A percentile compares a stretch with the other conserved stretches of the same genome.
phyloP scores from a whole-genome alignment of 2,888 invertebrate species.

The Hartigia nigra region DNA sequence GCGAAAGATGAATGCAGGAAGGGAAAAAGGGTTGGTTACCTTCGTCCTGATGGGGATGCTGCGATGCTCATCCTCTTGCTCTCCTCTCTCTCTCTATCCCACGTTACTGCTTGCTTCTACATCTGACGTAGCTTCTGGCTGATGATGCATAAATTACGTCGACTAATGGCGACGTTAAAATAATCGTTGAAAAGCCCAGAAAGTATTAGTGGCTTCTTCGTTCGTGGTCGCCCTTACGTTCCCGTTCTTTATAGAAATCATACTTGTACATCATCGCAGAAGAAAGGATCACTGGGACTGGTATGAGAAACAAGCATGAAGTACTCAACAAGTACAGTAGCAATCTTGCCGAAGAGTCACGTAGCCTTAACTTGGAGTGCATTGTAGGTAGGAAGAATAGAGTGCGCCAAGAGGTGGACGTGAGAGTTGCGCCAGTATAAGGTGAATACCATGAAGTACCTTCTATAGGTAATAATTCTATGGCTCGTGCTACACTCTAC shows the following conservation, averaged over 20 bases:
- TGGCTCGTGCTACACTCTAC: neutral
- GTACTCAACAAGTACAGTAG: neutral
- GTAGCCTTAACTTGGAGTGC: neutral
- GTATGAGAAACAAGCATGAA: neutral
- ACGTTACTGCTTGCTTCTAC: neutral
- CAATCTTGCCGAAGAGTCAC: neutral
- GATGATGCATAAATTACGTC: constrained; percentile 64
- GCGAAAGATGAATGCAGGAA: constrained; percentile 57
- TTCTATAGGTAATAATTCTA: neutral
- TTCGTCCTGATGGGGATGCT: neutral
- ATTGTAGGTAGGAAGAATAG: neutral
- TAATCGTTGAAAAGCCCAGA: constrained; percentile 45
- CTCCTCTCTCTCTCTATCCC: neutral
- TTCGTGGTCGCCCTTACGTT: neutral
- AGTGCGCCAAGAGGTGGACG: neutral
- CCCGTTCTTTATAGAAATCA: neutral
- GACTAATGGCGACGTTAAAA: constrained; percentile 57
- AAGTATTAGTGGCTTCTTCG: constrained; percentile 45
- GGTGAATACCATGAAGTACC: neutral
- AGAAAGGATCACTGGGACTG: neutral
- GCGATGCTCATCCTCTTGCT: constrained; percentile 16
- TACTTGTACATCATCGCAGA: neutral
- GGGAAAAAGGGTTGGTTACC: constrained; percentile 51
- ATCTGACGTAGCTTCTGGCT: constrained; percentile 26
- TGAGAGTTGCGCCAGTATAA: neutral